Evolutionary conservation across 2,797 vertebrate species (phyloP).

Genomic region (Pteropus rufus): DNA sequence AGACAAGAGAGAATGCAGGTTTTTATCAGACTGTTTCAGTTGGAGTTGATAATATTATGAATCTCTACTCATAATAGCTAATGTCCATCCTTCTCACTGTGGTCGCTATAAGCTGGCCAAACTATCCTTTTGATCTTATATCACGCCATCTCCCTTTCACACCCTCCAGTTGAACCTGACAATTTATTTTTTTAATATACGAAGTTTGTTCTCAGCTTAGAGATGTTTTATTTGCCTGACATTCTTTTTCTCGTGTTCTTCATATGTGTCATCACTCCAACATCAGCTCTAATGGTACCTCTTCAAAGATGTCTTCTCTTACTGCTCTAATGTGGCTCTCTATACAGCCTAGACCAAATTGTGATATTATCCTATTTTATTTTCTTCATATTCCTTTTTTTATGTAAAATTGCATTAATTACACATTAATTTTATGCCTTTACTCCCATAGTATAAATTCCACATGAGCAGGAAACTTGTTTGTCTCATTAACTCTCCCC

Average conservation of each 20-base stretch:
- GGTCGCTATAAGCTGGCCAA: background rate
- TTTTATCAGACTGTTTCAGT: background rate
- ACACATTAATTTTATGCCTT: background rate
- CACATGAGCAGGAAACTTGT: background rate
- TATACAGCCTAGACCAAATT: background rate
- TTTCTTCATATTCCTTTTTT: background rate
- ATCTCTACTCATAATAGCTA: background rate
- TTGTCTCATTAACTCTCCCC: background rate
- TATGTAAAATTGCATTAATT: background rate
- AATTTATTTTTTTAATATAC: background rate
- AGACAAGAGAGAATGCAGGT: background rate
- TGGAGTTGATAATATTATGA: background rate
- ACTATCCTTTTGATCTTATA: background rate
- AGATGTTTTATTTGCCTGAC: background rate
- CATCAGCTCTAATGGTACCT: background rate
- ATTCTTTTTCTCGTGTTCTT: background rate
- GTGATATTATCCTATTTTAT: background rate
- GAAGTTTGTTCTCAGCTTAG: background rate
- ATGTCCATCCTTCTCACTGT: background rate
- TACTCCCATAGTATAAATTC: background rate
- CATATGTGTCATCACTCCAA: background rate
- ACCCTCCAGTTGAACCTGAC: background rate
- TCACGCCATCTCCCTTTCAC: background rate
- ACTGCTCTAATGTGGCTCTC: background rate
- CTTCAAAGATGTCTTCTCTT: background rate